Evolutionary conservation across 1,140 invertebrate genomes (phyloP), one percentile per base, ranked within the genome.

Genomic region (Ylistrum balloti): DNA sequence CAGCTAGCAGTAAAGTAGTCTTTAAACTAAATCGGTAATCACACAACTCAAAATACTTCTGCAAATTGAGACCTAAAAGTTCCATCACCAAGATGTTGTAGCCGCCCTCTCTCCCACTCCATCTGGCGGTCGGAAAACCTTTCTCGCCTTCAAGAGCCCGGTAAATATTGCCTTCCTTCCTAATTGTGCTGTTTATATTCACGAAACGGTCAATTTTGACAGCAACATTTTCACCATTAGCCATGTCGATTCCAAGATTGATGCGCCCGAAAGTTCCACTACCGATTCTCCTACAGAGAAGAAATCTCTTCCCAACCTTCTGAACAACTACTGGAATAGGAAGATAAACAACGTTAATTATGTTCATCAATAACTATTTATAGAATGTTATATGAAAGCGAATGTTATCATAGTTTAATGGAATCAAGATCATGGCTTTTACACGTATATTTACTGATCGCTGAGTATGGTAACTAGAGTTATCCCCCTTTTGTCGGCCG

Each of bases 91-190:
- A 56, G 20, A 94, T 89, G 87, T 94, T 94, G 88, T 92, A 91
- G 85, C 74, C 88, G 10, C 86, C 98, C 97, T 99, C 99, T 41
- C 98, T 98, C 85, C 99, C 99, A 97, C 98, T 99, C 99, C 99
- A 99, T 97, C 99, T 99, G 96, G 99, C 98, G 89, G 97, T 97
- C 91, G 98, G 98, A 95, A 99, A 99, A 28, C 98, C 98, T 41
- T 89, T 48, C 28, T n/a, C 86, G 15, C 35, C 86, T n/a, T 38
- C 1, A 86, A 89, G 86, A 85, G 87, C 28, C 35, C n/a, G 15
- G 87, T 85, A 87, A 85, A 90, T 34, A 88, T 89, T 38, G 34
- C 34, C 33, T 87, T 91, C 33, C 85, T 86, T 34, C 33, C 89
- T 33, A 89, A 88, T 17, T 3, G 33, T 33, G 2, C 35, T 7